Evolutionary conservation across 1,140 invertebrate species (phyloP), one percentile per base, ranked within the genome.

Genomic region (Megathymus violae): DNA sequence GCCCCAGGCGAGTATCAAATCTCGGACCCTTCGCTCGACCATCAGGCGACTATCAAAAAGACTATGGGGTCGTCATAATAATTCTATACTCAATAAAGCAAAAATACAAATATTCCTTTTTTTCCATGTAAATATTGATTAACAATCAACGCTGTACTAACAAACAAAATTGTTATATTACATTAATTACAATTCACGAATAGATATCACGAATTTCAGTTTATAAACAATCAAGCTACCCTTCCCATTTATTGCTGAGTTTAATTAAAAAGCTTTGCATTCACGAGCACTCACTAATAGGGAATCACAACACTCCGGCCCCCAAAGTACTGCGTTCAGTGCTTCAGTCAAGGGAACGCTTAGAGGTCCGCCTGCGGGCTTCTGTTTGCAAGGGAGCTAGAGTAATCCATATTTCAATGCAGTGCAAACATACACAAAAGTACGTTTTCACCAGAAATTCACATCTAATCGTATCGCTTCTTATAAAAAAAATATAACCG

Each of bases 201-300:
- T 61, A 71, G 71, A 75, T 73, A 6, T 5, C 69, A 52, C 67
- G 67, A 11, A 69, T 70, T 31, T 58, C 19, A 51, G 50, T 56
- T 41, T 48, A 38, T 59, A 50, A 74, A 76, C 68, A 79, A 74
- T 71, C 70, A 62, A 54, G 44, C 40, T 67, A 56, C 74, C 64
- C 70, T 69, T 58, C 47, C 38, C 68, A 59, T 78, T 76, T 75
- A 75, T 75, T 74, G 71, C 71, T 62, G 69, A 71, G 70, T 78
- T 84, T 83, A 84, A 87, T 84, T 87, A 83, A 87, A 87, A 84
- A 81, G 80, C 74, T 74, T 77, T 82, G 76, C 76, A 75, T 64
- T 69, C 64, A 67, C 58, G 74, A 78, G 73, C 67, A 71, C 69
- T 66, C 51, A 63, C 74, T 85, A 85, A 85, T 77, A 78, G 74